Conservation (phyloP, 2,888 invertebrate genomes). For the Drosophila histrio region DNA sequence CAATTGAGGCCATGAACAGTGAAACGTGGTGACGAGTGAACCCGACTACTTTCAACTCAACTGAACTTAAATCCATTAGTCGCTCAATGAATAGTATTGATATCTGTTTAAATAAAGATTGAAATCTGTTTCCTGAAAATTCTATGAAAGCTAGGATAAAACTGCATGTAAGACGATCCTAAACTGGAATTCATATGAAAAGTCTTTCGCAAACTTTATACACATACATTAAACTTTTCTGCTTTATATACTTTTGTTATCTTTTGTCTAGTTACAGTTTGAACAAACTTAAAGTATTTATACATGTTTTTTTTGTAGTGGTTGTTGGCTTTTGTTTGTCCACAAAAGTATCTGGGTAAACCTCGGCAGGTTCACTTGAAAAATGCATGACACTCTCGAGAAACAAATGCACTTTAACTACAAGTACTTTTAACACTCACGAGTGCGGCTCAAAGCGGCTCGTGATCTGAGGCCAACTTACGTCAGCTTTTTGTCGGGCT, state of each 20-base stretch:
- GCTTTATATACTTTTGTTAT: slow-evolving; percentile 6
- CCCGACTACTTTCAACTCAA: background rate
- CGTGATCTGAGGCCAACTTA: slow-evolving; percentile 61
- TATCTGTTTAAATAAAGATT: background rate
- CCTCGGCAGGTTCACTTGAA: slow-evolving; percentile 43
- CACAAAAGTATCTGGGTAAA: slow-evolving; percentile 40
- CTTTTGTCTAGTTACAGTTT: slow-evolving; percentile 6
- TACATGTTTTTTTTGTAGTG: slow-evolving; percentile 17
- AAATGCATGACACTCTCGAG: slow-evolving; percentile 37
- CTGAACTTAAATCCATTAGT: background rate
- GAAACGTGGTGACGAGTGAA: slow-evolving; percentile 2
- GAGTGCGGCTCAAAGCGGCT: slow-evolving; percentile 50
- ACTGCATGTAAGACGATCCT: background rate
- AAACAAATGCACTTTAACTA: slow-evolving; percentile 64
- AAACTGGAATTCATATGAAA: background rate
- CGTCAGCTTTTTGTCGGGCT: slow-evolving; percentile 53
- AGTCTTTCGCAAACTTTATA: slow-evolving; percentile 8
- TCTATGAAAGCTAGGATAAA: no score
- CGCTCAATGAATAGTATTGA: background rate
- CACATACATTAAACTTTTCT: slow-evolving; percentile 17
- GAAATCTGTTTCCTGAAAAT: background rate
- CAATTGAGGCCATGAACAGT: slow-evolving; percentile 25
- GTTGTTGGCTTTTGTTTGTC: slow-evolving; percentile 52
- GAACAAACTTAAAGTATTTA: slow-evolving; percentile 39
- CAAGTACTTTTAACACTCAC: slow-evolving; percentile 64